Base-by-base conservation (phyloP, 2,797 vertebrate species). In the Chelmon rostratus region DNA sequence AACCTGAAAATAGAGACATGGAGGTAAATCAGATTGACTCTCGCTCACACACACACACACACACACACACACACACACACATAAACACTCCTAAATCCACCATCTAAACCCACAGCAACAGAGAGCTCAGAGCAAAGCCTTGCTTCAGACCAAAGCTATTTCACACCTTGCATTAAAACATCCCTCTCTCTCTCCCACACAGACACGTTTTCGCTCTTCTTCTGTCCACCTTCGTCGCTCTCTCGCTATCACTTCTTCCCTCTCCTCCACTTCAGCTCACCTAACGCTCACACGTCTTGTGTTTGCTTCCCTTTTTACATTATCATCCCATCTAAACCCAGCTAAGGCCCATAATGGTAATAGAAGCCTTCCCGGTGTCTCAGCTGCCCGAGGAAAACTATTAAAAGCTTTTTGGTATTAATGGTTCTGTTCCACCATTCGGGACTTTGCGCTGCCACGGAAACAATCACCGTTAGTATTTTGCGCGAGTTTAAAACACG, bases 141-240 rank as follows among this genome's bases (percentile, higher is more conserved):
- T 46, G 67, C 62, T 66, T 78, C 72, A 89, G 72, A 67, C 70
- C 16, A 0, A 33, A 80, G 73, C 59, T 78, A 84, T 86, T 79
- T 83, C 61, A 86, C 81, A 80, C 83, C 76, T 58, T 33, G 16
- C 44, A 31, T 40, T 62, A 68, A 76, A 50, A 37, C 44, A 13
- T 46, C 73, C 11, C 9, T 28, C 10, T 16, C 67, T n/a, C 59
- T 8, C 19, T 23, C 13, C 6, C 16, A 9, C 16, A 9, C 10
- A 52, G 12, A 78, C n/a, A 62, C 33, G 0, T 2, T 46, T 40
- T 6, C 11, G 47, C n/a, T 23, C 47, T 40, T 47, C 49, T 47
- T n/a, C 37, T 44, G 1, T 75, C 21, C 49, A 61, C 8, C 47
- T 57, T 62, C 8, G 18, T 72, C 63, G 9, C 15, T 54, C 3